phyloP scores from a whole-genome alignment of 2,888 invertebrate genomes.

The Chrysodeixis includens region DNA sequence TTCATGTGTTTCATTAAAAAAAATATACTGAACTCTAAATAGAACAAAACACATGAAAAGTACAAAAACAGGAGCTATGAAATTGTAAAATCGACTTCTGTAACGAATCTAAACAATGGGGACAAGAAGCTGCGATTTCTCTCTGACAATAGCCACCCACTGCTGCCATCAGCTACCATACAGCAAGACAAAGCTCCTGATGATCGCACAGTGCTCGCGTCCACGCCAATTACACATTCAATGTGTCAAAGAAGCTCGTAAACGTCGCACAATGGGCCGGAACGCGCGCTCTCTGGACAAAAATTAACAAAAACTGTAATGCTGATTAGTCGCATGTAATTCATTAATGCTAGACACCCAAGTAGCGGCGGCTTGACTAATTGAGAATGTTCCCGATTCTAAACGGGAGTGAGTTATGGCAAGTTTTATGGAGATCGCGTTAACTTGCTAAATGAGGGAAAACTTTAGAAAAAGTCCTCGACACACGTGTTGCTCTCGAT shows the following conservation, averaged over 20 bases:
- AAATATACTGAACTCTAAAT: neutral
- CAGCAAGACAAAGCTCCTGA: conserved; percentile 46
- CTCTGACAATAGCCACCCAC: conserved; percentile 48
- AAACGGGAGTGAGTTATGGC: conserved; percentile 51
- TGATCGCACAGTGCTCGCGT: conserved; percentile 53
- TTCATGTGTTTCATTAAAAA: neutral
- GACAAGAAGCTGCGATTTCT: conserved; percentile 39
- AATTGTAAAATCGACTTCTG: conserved; percentile 31
- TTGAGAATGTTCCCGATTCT: conserved; percentile 61
- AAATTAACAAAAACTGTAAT: conserved; percentile 67
- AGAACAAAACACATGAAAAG: neutral
- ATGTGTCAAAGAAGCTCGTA: conserved; percentile 63
- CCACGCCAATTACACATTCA: conserved; percentile 65
- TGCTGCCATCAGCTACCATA: conserved; percentile 55
- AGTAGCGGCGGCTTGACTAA: conserved; percentile 73
- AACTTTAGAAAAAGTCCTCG: conserved; percentile 25
- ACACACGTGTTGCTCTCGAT: neutral
- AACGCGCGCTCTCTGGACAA: conserved; percentile 66
- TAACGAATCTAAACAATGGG: conserved; percentile 31
- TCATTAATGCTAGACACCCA: conserved; percentile 78
- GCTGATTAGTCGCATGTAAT: conserved; percentile 80
- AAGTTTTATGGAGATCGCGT: conserved; percentile 31
- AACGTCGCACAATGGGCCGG: conserved; percentile 72
- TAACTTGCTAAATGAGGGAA: conserved; percentile 31
- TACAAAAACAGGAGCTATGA: conserved; percentile 28